phyloP scores from a whole-genome alignment of 2,113 vertebrate genomes.

The Takifugu bimaculatus region DNA sequence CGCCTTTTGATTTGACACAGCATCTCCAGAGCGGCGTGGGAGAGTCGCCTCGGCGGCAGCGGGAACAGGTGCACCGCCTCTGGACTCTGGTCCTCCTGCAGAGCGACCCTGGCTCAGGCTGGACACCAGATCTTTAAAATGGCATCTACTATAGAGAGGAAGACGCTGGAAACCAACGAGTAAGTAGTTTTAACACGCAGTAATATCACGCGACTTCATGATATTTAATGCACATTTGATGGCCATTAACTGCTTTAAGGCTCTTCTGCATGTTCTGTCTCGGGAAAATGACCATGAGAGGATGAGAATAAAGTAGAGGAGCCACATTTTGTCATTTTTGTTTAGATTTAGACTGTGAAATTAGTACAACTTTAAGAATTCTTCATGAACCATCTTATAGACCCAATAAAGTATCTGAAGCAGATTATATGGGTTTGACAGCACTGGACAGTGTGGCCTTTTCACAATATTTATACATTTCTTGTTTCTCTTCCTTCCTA shows the following conservation, averaged over 20 bases:
- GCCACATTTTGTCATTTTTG: background rate
- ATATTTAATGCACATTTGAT: background rate
- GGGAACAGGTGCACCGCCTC: conserved; percentile 58
- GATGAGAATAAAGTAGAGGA: background rate
- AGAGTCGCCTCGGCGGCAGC: background rate
- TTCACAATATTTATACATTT: no score
- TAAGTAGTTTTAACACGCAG: conserved; percentile 74
- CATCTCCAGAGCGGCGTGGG: background rate
- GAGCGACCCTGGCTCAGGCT: conserved; percentile 17
- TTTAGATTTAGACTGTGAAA: background rate
- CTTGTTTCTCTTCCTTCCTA: no score
- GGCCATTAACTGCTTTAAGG: background rate
- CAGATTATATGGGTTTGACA: no score
- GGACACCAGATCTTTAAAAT: conserved; percentile 68
- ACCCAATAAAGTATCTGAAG: no score
- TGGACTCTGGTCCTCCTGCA: background rate
- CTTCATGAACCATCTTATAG: no score
- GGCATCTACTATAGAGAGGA: conserved; percentile 94
- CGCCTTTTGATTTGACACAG: background rate
- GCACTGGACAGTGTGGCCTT: no score
- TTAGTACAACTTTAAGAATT: background rate
- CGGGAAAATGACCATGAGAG: no score
- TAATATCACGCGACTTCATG: background rate
- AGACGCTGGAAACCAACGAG: conserved; percentile 92
- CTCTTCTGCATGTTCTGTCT: background rate